Conservation (phyloP, 2,888 invertebrate species). For the Zygothrica quintamaculata region DNA sequence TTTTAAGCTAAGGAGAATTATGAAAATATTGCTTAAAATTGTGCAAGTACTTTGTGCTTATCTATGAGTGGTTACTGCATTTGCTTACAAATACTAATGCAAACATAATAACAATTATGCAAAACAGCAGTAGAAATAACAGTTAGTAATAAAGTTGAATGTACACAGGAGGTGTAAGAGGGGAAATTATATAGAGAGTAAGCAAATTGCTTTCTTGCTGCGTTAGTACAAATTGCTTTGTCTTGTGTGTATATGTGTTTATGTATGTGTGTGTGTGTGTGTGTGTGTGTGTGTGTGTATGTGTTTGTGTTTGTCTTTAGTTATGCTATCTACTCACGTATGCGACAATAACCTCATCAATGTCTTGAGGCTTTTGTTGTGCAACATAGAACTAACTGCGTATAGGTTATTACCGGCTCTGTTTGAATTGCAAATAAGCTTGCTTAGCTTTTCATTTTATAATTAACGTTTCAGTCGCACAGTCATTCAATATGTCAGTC, state of each 20-base stretch:
- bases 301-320: conserved; percentile 45
- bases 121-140: conserved; percentile 33
- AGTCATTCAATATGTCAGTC: conserved; percentile 6
- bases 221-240: conserved; percentile 59
- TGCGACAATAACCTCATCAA: conserved; percentile 66
- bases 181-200: background rate
- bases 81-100: conserved; percentile 46
- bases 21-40: conserved; percentile 33
- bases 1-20: conserved; percentile 21
- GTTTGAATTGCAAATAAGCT: conserved; percentile 59
- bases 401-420: conserved; percentile 41
- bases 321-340: conserved; percentile 49
- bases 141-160: conserved; percentile 41
- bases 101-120: conserved; percentile 76
- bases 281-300: conserved; percentile 6
- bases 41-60: conserved; percentile 8
- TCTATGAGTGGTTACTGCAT: conserved; percentile 31
- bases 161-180: background rate
- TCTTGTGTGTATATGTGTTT: conserved; percentile 43
- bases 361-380: conserved; percentile 31
- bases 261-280: conserved; percentile 8
- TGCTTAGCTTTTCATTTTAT: conserved; percentile 44
- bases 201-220: conserved; percentile 22
- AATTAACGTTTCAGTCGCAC: conserved; percentile 45
- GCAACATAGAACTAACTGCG: conserved; percentile 20